phyloP scores from a whole-genome alignment of 2,113 vertebrate species.

The Siphamia tubifer region DNA sequence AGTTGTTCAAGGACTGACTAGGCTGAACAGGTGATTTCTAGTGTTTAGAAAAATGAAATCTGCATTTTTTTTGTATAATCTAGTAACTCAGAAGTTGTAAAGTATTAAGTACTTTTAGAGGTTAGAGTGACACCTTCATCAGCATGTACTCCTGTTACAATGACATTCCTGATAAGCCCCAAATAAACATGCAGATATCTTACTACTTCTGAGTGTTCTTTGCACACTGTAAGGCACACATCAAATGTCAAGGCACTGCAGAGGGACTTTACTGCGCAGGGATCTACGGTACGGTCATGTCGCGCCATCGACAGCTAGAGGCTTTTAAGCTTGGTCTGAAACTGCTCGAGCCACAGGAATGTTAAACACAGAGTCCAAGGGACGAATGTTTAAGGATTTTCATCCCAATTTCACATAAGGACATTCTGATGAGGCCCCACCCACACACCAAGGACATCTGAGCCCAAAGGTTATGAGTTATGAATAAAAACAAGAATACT shows the following conservation, averaged over 20 bases:
- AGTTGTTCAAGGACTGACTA: no score
- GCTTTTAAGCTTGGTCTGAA: constrained; percentile 62
- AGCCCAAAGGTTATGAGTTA: constrained; percentile 10
- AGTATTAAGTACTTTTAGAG: constrained; percentile 5
- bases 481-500: background rate
- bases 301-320: constrained; percentile 44
- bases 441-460: constrained; percentile 44
- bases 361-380: constrained; percentile 69
- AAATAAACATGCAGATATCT: constrained; percentile 38
- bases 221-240: background rate
- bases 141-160: constrained; percentile 4
- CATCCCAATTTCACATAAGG: constrained; percentile 48
- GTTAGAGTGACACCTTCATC: background rate
- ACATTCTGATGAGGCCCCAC: constrained; percentile 52
- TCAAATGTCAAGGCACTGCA: constrained; percentile 13
- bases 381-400: constrained; percentile 58
- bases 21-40: constrained; percentile 43
- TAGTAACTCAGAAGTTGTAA: background rate
- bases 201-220: constrained; percentile 23
- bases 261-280: constrained; percentile 13
- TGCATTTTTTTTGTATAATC: background rate
- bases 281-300: constrained; percentile 47
- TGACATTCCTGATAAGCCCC: constrained; percentile 20
- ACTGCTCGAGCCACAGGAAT: constrained; percentile 74
- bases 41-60: background rate